Conservation (phyloP, 2,797 vertebrate genomes). For the Tadarida brasiliensis region DNA sequence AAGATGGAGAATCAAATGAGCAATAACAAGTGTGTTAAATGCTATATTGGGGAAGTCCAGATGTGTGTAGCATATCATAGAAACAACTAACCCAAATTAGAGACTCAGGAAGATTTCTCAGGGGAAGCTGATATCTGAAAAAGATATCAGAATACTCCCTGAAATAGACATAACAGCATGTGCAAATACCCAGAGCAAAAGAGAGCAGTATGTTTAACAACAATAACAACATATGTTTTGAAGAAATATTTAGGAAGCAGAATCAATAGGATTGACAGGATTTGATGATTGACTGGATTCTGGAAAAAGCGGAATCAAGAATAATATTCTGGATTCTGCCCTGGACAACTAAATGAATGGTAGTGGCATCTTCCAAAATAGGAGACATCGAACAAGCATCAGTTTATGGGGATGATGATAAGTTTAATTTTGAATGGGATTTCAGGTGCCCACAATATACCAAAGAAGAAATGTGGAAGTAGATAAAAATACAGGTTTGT, state of each 20-base stretch:
- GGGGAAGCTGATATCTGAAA: not conserved
- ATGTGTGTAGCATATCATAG: not conserved
- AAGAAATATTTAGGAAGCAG: slow-evolving; percentile 29
- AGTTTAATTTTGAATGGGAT: not conserved
- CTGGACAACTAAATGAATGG: not conserved
- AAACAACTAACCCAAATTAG: not conserved
- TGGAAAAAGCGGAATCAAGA: not conserved
- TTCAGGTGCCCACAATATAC: not conserved
- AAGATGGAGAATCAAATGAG: not conserved
- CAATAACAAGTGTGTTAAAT: not conserved
- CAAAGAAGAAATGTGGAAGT: not conserved
- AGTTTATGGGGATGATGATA: not conserved
- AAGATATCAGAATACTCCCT: not conserved
- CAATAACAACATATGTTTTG: not conserved
- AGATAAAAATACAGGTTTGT: not conserved
- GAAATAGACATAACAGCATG: not conserved
- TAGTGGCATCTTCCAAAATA: not conserved
- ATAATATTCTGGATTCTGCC: not conserved
- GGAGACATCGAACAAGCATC: not conserved
- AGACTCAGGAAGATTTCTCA: not conserved
- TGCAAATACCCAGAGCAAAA: not conserved
- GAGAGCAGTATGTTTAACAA: not conserved
- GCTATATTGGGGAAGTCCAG: not conserved
- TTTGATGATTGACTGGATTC: not conserved
- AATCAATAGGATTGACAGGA: not conserved